These are phyloP conservation scores for Cladorhizidae sp. DNA, from an alignment of 37 sponge, comb jelly and placozoan species.

Conservation along the genomic window DNA sequence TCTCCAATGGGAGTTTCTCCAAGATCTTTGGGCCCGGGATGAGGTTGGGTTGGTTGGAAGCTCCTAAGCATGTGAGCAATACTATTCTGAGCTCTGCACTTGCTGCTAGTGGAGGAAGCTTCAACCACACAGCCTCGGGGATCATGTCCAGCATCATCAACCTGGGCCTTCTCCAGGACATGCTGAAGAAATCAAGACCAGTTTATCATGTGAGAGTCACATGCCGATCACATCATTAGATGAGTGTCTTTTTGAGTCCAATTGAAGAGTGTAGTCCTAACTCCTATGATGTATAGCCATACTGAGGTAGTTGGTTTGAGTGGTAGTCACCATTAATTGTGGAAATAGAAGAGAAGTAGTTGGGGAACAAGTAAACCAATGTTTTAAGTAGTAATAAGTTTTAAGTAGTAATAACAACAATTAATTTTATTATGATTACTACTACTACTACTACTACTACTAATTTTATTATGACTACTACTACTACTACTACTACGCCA, in stretches of 20 bases:
- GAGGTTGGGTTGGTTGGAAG: conserved; percentile 87
- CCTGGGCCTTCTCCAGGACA: conserved; percentile 50
- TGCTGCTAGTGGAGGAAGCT: conserved; percentile 55
- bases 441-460: too few relatives aligned
- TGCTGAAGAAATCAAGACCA: conserved; percentile 24
- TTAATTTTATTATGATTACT: too few relatives aligned
- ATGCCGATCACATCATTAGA: background rate
- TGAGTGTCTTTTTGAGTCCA: background rate
- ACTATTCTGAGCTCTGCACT: conserved; percentile 32
- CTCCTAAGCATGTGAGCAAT: conserved; percentile 40
- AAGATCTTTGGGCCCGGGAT: conserved; percentile 88
- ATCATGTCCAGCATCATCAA: conserved; percentile 56
- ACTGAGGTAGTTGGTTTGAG: background rate
- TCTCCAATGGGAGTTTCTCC: conserved; percentile 82
- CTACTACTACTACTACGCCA: too few relatives aligned
- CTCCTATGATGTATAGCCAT: background rate
- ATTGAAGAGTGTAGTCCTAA: too few relatives aligned
- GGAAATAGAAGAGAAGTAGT: background rate
- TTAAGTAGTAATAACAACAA: too few relatives aligned
- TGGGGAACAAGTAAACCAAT: too few relatives aligned
- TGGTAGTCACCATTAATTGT: background rate
- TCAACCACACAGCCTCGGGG: conserved; percentile 60
- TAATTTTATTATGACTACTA: too few relatives aligned
- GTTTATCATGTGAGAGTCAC: conserved; percentile 29
- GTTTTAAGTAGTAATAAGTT: too few relatives aligned